Conservation (phyloP, 2,888 invertebrate species). For the Sylvicola cinctus region DNA sequence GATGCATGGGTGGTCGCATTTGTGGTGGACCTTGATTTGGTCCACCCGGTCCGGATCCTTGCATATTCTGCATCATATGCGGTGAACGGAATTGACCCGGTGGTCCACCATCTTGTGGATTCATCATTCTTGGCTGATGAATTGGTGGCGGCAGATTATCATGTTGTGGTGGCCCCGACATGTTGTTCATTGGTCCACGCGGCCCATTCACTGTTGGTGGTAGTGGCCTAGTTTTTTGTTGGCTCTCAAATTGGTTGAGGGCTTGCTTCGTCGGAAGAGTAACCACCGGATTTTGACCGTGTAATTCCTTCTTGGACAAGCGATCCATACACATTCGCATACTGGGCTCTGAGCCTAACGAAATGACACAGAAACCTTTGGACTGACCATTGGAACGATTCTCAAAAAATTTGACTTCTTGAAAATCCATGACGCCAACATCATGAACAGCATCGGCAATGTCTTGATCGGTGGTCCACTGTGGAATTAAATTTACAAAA, state of each 20-base stretch:
- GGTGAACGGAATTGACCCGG: constrained; percentile 29
- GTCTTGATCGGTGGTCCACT: constrained; percentile 98
- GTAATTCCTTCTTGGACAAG: constrained; percentile 84
- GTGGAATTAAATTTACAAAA: constrained; percentile 9
- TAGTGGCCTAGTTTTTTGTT: constrained; percentile 72
- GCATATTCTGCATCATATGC: constrained; percentile 31
- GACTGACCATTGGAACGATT: constrained; percentile 97
- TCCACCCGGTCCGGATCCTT: constrained; percentile 36
- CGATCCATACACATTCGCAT: constrained; percentile 80
- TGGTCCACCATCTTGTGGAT: constrained; percentile 27
- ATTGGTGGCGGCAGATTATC: constrained; percentile 20
- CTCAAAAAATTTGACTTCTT: constrained; percentile 96
- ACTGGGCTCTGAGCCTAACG: constrained; percentile 81
- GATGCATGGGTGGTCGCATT: constrained; percentile 40
- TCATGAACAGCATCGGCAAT: constrained; percentile 76
- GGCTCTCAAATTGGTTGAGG: constrained; percentile 70
- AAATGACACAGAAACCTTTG: constrained; percentile 93
- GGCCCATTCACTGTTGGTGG: constrained; percentile 42
- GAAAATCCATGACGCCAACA: constrained; percentile 78
- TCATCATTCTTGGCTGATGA: constrained; percentile 28
- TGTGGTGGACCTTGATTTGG: constrained; percentile 38
- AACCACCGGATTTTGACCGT: constrained; percentile 87
- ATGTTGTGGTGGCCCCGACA: constrained; percentile 27
- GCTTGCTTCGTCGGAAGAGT: constrained; percentile 88
- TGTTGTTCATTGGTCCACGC: constrained; percentile 23